Base-by-base conservation (phyloP, 2,113 vertebrate species). In the Neolamprologus brichardi region DNA sequence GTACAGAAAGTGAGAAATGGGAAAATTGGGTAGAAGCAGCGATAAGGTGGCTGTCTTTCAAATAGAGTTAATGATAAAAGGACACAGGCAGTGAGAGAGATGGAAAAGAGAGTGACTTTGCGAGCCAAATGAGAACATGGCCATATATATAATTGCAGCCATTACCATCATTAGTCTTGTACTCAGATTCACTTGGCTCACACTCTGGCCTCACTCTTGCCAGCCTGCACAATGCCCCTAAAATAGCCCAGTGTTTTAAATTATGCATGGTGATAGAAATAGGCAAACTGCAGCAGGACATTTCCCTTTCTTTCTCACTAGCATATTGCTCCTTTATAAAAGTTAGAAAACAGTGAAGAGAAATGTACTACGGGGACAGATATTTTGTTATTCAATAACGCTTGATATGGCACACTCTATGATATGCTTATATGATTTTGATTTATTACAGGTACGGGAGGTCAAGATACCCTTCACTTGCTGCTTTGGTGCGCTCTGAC, bases 191-290 rank as follows among this genome's bases (percentile, higher is more conserved):
- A 84, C 80, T 90, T 90, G 92, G 88, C 85, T 88, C 87, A 78
- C 67, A 81, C 88, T 87, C 83, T 30, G 85, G 86, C 86, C 20
- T 51, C 91, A 37, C 72, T 89, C 79, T 84, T 90, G 91, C 92
- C 91, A 93, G 84, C 86, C 91, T 67, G 64, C 86, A 88, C 83
- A 93, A 88, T 91, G 85, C 52, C 90, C 90, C 90, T 81, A 83
- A 95, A 95, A 94, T 95, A 95, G 92, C 87, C 84, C 39, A 7
- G 39, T 34, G 75, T 89, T 92, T 91, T 95, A 91, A 95, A 95
- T 95, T 93, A 95, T 95, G 87, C 93, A 95, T 93, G 77, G 49
- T 44, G 91, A 91, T 83, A 80, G 89, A 93, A 95, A 93, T 91
- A 94, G 90, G 93, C 39, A 82, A 90, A 89, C 87, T 93, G 84